A percentile compares a stretch with the other conserved stretches of the same genome.
phyloP scores from a whole-genome alignment of 1,140 invertebrate species.

The Hirudo medicinalis region DNA sequence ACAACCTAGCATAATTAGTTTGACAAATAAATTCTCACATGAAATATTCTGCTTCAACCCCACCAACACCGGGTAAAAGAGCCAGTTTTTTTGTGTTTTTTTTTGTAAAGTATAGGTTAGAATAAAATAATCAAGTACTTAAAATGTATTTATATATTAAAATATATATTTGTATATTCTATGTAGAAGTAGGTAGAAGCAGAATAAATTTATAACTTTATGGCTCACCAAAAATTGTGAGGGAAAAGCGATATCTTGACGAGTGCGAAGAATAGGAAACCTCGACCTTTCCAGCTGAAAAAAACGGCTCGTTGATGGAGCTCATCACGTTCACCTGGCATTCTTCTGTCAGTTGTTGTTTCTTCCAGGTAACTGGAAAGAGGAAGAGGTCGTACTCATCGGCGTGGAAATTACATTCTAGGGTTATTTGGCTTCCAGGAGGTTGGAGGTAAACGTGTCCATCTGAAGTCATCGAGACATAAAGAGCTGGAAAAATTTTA shows the following conservation, averaged over 20 bases:
- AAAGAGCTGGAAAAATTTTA: neutral
- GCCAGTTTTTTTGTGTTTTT: no score
- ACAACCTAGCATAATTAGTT: no score
- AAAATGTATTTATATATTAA: no score
- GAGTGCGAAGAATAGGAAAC: neutral
- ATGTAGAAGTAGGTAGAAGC: no score
- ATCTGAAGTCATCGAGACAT: conserved; percentile 7
- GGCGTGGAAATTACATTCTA: conserved; percentile 17
- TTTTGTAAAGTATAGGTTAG: no score
- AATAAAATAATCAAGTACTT: no score
- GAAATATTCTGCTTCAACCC: no score
- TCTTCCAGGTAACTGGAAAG: conserved; percentile 12
- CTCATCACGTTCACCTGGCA: conserved; percentile 15
- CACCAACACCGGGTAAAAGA: no score
- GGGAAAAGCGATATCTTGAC: conserved; percentile 11
- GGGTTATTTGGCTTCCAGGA: conserved; percentile 4
- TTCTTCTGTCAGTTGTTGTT: conserved; percentile 5
- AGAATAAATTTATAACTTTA: no score
- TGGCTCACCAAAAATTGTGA: conserved; percentile 9
- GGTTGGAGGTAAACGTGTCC: conserved; percentile 11
- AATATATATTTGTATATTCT: no score
- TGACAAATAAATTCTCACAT: no score
- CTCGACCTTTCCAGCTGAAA: neutral
- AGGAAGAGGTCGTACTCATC: conserved; percentile 14
- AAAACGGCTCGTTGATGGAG: conserved; percentile 10